These are phyloP conservation scores for Clusia tigrina DNA, from an alignment of 2,888 invertebrate species.

Conservation along the genomic window DNA sequence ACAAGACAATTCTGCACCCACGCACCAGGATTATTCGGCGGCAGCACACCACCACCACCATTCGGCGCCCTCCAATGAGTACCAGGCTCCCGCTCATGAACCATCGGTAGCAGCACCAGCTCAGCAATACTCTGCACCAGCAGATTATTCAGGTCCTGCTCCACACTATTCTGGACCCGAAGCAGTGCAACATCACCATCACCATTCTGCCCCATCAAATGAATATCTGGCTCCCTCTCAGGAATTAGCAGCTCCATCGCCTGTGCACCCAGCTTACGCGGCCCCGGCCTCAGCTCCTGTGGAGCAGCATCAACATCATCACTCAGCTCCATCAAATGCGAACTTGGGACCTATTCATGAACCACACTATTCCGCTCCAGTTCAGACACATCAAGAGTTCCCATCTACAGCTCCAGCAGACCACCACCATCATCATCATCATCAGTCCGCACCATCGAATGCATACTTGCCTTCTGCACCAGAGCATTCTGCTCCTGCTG, in stretches of 20 bases:
- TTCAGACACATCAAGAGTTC: slow-evolving; percentile 25
- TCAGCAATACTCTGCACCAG: slow-evolving; percentile 15
- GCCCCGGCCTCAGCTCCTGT: neutral
- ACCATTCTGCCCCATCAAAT: slow-evolving; percentile 23
- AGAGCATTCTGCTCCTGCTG: slow-evolving; percentile 8
- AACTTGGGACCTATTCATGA: neutral
- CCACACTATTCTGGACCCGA: slow-evolving; percentile 21
- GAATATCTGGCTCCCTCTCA: neutral
- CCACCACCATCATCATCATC: slow-evolving; percentile 33
- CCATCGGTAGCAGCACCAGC: slow-evolving; percentile 35
- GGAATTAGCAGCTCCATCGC: slow-evolving; percentile 25
- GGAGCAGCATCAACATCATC: neutral
- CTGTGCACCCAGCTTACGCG: slow-evolving; percentile 32
- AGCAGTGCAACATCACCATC: slow-evolving; percentile 24
- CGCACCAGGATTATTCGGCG: too few species aligned
- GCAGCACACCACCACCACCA: neutral
- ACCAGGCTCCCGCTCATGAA: neutral
- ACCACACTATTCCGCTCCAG: slow-evolving; percentile 34
- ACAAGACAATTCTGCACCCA: slow-evolving; percentile 23
- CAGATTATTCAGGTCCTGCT: slow-evolving; percentile 6
- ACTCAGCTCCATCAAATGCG: neutral
- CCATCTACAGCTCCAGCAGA: slow-evolving; percentile 17
- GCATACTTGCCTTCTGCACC: slow-evolving; percentile 14
- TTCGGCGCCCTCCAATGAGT: slow-evolving; percentile 22
- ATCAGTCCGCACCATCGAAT: slow-evolving; percentile 24